Evolutionary conservation across 2,888 invertebrate genomes (phyloP), one percentile per base, ranked within the genome.

Genomic region (Meiosimyza decipiens): DNA sequence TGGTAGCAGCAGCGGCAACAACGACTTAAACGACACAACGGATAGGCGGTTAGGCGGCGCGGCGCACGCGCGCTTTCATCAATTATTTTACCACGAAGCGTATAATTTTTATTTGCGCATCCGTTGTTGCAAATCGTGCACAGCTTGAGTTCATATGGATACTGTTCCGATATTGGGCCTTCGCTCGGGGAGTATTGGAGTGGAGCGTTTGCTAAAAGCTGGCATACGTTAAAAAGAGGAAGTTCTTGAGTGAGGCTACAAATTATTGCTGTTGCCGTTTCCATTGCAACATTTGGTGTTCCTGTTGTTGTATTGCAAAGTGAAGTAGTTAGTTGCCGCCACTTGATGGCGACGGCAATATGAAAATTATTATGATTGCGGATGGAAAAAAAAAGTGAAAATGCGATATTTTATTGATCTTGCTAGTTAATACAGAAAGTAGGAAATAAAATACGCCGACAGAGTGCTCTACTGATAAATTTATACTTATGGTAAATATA

Each of bases 41-140:
- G 65, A 18, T 60, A 51, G 18, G 18, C 33, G 70, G 63, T 18
- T 54, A 28, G 59, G 59, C 50, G 65, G 40, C 40, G 40, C 16
- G 72, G 74, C 74, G 73, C 72, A 76, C 73, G 78, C 75, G 74
- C 75, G 76, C 77, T 77, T 76, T 78, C 79, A 78, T 75, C 76
- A 78, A 78, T 78, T 75, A 72, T 75, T 76, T 76, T 75, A 79
- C 77, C 78, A 79, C 78, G 77, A 77, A 79, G 80, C 79, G 76
- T 79, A 78, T 82, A 82, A 82, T 82, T 82, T 22, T 82, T 80
- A 82, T 82, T 80, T 79, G 79, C 79, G 81, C 82, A 82, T 83
- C 82, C 82, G 82, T 76, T 80, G 75, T 72, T 59, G 77, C 74
- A 72, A 77, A 75, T 77, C 75, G 77, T 73, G 75, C 75, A 71